A percentile compares a stretch with the other conserved stretches of the same genome.
These are phyloP conservation scores for Biston betularia DNA, from an alignment of 2,888 invertebrate genomes.

Conservation along the genomic window DNA sequence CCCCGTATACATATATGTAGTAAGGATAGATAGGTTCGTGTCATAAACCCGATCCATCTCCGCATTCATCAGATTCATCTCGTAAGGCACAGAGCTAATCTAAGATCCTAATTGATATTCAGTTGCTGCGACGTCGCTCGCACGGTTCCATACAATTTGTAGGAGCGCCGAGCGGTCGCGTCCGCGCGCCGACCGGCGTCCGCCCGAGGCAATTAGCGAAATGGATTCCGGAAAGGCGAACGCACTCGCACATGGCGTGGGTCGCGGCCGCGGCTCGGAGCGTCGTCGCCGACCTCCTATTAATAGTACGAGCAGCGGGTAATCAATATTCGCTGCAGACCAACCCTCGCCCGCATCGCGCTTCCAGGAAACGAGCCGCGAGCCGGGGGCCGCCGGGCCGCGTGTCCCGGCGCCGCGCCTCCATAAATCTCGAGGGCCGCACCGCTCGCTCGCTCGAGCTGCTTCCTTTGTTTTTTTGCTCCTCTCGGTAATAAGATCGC, in stretches of 20 bases:
- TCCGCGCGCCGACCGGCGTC: conserved; percentile 36
- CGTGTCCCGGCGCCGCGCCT: conserved; percentile 73
- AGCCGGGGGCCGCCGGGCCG: conserved; percentile 67
- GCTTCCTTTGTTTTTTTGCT: conserved; percentile 75
- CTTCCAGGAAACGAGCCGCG: conserved; percentile 71
- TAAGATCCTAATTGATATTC: conserved; percentile 35
- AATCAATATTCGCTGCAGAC: conserved; percentile 79
- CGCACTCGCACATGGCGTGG: conserved; percentile 56
- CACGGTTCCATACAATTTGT: conserved; percentile 45
- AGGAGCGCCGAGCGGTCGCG: conserved; percentile 31
- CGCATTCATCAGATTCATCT: conserved; percentile 24
- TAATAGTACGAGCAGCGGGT: conserved; percentile 72
- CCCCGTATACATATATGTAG: neutral
- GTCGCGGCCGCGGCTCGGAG: conserved; percentile 56
- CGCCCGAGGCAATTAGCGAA: conserved; percentile 73
- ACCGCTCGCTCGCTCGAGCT: conserved; percentile 49
- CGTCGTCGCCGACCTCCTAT: conserved; percentile 64
- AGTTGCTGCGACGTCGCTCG: conserved; percentile 13
- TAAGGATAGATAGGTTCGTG: neutral
- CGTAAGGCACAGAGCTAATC: conserved; percentile 24
- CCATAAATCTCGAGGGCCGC: conserved; percentile 75
- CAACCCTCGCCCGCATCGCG: conserved; percentile 72
- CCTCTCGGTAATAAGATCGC: conserved; percentile 77
- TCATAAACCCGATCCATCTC: conserved; percentile 19
- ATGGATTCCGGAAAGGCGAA: conserved; percentile 67